phyloP scores from a whole-genome alignment of 2,797 vertebrate genomes.

The Peromyscus eremicus region DNA sequence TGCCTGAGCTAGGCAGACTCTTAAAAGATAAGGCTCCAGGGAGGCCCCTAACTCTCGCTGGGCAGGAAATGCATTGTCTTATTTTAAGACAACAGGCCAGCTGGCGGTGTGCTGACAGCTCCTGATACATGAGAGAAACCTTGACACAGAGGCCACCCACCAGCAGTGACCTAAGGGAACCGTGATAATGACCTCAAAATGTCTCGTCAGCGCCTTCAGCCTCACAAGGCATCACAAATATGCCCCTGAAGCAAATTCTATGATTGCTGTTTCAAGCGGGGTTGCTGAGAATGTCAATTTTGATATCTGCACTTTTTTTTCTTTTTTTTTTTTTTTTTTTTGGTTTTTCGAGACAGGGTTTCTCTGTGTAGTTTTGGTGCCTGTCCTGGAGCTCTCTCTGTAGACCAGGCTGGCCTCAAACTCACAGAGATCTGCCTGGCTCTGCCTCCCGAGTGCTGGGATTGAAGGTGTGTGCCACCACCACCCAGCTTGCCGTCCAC shows the following conservation, averaged over 20 bases:
- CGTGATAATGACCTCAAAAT: background rate
- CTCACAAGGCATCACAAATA: background rate
- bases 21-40: constrained; percentile 40
- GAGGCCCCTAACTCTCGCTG: background rate
- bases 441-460: too few species aligned
- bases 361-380: too few species aligned
- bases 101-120: constrained; percentile 53
- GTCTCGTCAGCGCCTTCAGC: constrained; percentile 61
- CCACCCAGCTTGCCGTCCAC: background rate
- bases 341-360: too few species aligned
- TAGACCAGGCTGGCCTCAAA: too few species aligned
- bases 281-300: background rate
- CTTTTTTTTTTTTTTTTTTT: too few species aligned
- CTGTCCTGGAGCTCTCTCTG: too few species aligned
- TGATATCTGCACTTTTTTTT: background rate
- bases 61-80: constrained; percentile 63
- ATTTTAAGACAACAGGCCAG: constrained; percentile 53
- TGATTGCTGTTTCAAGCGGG: background rate
- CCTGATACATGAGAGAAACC: constrained; percentile 7
- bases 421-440: too few species aligned
- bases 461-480: too few species aligned
- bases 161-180: constrained; percentile 58
- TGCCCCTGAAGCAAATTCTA: background rate
- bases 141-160: constrained; percentile 59
- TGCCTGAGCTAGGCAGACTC: background rate